Evolutionary conservation across 2,888 invertebrate species (phyloP), one percentile per base, ranked within the genome.

Genomic region (Thecophora atra): DNA sequence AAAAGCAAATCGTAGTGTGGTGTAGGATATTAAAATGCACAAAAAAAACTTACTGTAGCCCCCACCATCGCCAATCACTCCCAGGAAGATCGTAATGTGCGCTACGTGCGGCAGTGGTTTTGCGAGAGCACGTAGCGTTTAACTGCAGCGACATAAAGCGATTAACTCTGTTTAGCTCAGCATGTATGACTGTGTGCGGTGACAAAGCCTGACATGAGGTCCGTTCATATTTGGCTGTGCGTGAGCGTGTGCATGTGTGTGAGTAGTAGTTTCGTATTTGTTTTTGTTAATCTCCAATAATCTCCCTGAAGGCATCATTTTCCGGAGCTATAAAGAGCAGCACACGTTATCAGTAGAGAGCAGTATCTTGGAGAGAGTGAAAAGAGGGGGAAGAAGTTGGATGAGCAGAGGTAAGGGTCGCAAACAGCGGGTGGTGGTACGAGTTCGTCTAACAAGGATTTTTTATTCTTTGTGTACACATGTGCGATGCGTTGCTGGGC

Each of bases 281-380:
- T 28, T 58, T 67, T 67, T 52, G 66, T 67, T 67, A 67, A 67
- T 54, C 66, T 54, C n/a, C 54, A 30, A 54, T 67, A 67, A 67
- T 52, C 66, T 52, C 51, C 28, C 19, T 47, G n/a, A 65, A 17
- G 52, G 65, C 15, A 54, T 37, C 54, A 54, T 67, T 67, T 67
- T 21, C 58, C 24, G 28, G 28, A 24, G 28, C 58, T 28, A 28
- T 58, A 58, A 58, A 58, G 58, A 58, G 58, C 58, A 58, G 28
- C 26, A 28, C 54, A 28, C 58, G 58, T 15, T 28, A 58, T 21
- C 3, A 19, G 1, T 19, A 28, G 15, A 2, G 58, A 6, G 15
- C 11, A 58, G 15, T 58, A 17, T 26, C 26, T 24, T 0, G 58
- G 8, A 54, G 54, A 15, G 15, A 26, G 26, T 15, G 58, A 17